Percentiles rank a stretch among this genome's conserved stretches.
Evolutionary conservation across 2,888 invertebrate species (phyloP).

Genomic region (Hypolimnas misippus): DNA sequence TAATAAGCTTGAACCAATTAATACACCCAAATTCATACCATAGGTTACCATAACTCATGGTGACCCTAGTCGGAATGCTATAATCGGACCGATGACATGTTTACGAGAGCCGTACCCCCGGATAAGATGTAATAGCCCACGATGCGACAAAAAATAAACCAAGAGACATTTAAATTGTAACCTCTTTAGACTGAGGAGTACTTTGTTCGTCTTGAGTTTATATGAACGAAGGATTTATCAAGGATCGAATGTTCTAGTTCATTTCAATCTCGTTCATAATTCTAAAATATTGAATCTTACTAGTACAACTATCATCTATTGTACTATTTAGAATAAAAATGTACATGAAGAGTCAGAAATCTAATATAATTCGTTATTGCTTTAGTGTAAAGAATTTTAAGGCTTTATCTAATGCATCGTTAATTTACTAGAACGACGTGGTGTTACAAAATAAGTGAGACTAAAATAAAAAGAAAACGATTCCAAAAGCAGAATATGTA

Average conservation of each 20-base stretch:
- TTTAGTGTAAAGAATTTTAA: too few species aligned
- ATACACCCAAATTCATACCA: too few species aligned
- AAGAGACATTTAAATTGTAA: conserved; percentile 16
- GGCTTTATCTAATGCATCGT: too few species aligned
- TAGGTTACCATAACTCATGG: too few species aligned
- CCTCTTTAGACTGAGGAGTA: conserved; percentile 19
- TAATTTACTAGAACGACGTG: too few species aligned
- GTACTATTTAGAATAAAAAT: neutral
- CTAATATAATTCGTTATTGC: too few species aligned
- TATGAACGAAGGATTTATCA: conserved; percentile 3
- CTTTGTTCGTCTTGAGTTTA: conserved; percentile 8
- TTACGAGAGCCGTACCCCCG: conserved; percentile 45
- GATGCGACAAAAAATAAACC: conserved; percentile 35
- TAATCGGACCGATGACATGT: conserved; percentile 53
- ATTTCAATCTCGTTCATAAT: neutral
- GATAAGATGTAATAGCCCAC: conserved; percentile 39
- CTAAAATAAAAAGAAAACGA: too few species aligned
- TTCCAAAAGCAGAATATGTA: too few species aligned
- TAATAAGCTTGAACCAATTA: too few species aligned
- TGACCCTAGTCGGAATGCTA: conserved; percentile 41
- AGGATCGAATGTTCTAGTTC: neutral
- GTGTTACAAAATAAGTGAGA: too few species aligned
- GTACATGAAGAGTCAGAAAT: too few species aligned
- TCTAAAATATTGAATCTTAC: too few species aligned
- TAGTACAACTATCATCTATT: neutral